Conservation (phyloP, 2,888 invertebrate genomes). For the Limnephilus rhombicus region DNA sequence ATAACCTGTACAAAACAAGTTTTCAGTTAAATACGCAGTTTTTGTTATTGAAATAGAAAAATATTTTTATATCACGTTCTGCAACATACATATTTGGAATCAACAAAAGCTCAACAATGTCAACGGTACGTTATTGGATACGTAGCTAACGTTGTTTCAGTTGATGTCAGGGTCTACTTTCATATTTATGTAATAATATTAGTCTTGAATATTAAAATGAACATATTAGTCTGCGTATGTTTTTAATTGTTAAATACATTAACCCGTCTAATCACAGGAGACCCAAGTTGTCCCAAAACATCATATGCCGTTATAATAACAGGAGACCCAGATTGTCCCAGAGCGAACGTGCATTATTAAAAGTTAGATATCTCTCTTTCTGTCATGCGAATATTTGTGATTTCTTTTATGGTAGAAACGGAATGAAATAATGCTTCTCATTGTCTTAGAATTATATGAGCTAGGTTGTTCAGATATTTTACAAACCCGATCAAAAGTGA, state of each 20-base stretch:
- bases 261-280: too few species aligned
- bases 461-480: too few species aligned
- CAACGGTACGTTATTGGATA: not conserved
- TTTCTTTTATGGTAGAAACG: too few species aligned
- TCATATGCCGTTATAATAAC: too few species aligned
- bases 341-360: too few species aligned
- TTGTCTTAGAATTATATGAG: too few species aligned
- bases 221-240: not conserved
- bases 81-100: not conserved
- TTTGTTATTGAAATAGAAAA: not conserved
- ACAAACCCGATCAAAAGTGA: too few species aligned
- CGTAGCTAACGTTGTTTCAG: not conserved
- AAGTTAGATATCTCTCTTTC: too few species aligned
- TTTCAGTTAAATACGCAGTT: not conserved
- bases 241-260: not conserved
- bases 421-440: too few species aligned
- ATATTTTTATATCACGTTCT: not conserved
- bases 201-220: not conserved
- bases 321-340: too few species aligned
- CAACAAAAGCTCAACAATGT: not conserved
- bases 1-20: not conserved
- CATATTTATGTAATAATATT: not conserved
- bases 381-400: too few species aligned
- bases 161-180: not conserved
- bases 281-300: too few species aligned